Evolutionary conservation across 2,888 invertebrate genomes (phyloP), one percentile per base, ranked within the genome.

Genomic region (Callinectes sapidus): DNA sequence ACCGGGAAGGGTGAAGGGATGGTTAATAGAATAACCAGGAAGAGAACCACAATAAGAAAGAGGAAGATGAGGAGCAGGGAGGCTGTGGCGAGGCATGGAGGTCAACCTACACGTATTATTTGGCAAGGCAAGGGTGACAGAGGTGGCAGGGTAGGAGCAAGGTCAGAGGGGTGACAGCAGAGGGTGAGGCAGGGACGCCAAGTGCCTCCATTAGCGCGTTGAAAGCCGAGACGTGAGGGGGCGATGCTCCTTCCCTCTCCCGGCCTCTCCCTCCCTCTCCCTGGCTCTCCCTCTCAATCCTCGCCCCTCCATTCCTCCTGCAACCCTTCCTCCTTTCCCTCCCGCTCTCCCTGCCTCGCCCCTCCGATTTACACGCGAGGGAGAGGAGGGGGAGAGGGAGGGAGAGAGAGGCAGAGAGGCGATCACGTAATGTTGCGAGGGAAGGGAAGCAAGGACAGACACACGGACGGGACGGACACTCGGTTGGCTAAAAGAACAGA

Each of bases 201-300:
- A 89, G 89, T 89, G 89, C 66, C 71, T 89, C 89, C 89, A 89
- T 89, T 89, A 89, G 89, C 71, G 10, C 66, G 35, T 14, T 89
- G 89, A 89, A 89, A 89, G 71, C 89, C 71, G 89, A 89, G 66
- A 89, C 66, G 71, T 18, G 66, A 66, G 71, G 89, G 89, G 71
- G 18, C 71, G 39, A 35, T 28, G 71, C 89, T 87, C 42, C 28
- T 28, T 89, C 89, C 39, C 89, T 89, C 89, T 48, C 32, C 39
- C 88, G 55, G 54, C 13, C 71, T 42, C 32, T 48, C 87, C 42
- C 87, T 87, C 48, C 42, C 87, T 87, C 48, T 87, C 42, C 18
- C n/a, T 66, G 5, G 8, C 10, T 48, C 48, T 23, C 54, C 42
- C 87, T 23, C 54, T 54, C 81, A 81, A 35, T 35, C 35, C 81